phyloP scores from a whole-genome alignment of 2,888 invertebrate genomes.

The Myopa testacea region DNA sequence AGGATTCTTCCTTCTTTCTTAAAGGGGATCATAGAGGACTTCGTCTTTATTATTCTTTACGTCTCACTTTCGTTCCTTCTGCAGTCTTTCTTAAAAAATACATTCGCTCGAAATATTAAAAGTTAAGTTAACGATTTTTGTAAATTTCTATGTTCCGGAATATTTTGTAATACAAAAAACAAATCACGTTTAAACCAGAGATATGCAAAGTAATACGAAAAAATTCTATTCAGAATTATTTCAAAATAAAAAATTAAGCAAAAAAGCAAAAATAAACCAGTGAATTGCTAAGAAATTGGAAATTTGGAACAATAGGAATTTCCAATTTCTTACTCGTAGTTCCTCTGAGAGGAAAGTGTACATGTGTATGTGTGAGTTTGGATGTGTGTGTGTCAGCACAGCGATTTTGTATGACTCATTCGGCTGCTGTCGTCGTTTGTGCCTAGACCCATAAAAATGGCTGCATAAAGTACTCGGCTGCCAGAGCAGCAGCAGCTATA shows the following conservation, averaged over 20 bases:
- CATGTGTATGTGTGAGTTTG: background rate
- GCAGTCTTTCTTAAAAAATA: no score
- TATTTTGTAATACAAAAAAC: no score
- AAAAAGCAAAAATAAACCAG: background rate
- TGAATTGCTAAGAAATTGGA: slow-evolving; percentile 6
- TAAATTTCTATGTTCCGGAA: no score
- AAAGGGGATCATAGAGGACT: no score
- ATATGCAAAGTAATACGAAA: no score
- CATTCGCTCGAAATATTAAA: no score
- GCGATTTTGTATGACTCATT: slow-evolving; percentile 28
- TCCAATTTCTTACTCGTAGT: slow-evolving; percentile 3
- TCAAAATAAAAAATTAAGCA: background rate
- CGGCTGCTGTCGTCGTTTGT: slow-evolving; percentile 10
- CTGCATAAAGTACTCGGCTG: slow-evolving; percentile 1
- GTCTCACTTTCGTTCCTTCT: no score
- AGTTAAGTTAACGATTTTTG: no score
- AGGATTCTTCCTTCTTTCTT: no score
- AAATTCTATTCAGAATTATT: background rate
- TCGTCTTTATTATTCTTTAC: no score
- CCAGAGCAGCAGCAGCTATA: slow-evolving; percentile 7
- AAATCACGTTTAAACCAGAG: no score
- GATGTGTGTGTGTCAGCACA: background rate
- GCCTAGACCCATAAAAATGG: slow-evolving; percentile 25
- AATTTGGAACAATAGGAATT: slow-evolving; percentile 13
- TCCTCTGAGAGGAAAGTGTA: background rate